Evolutionary conservation across 1,140 invertebrate species (phyloP).

Genomic region (Cydia pomonella): DNA sequence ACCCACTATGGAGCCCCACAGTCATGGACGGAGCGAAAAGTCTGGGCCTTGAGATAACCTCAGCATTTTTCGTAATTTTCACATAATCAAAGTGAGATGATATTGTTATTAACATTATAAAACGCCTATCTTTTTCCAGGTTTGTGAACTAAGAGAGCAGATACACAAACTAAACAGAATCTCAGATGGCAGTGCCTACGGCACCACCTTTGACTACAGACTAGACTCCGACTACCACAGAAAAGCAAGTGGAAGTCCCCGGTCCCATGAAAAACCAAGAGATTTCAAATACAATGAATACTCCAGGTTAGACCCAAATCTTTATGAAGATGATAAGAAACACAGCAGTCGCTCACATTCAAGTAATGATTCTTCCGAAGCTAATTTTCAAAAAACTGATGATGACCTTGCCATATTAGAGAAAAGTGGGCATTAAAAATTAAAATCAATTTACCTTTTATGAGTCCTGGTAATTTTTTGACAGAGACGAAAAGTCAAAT

Average conservation of each 20-base stretch:
- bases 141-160: conserved; percentile 89
- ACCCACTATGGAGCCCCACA: too few species aligned
- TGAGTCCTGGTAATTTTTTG: not conserved
- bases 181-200: conserved; percentile 69
- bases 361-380: conserved; percentile 70
- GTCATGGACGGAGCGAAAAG: too few species aligned
- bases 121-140: too few species aligned
- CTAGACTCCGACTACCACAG: conserved; percentile 68
- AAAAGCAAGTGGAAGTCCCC: conserved; percentile 66
- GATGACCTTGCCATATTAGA: conserved; percentile 74
- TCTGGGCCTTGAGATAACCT: too few species aligned
- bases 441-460: conserved; percentile 24
- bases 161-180: conserved; percentile 75
- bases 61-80: too few species aligned
- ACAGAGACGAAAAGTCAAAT: conserved; percentile 14
- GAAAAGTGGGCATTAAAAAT: conserved; percentile 56
- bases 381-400: conserved; percentile 69
- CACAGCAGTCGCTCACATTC: conserved; percentile 69
- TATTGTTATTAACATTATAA: too few species aligned
- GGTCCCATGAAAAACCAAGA: conserved; percentile 59
- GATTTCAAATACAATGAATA: conserved; percentile 54
- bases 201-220: conserved; percentile 56
- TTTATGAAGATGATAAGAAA: conserved; percentile 62
- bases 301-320: conserved; percentile 59
- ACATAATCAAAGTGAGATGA: too few species aligned